phyloP scores from a whole-genome alignment of 2,113 vertebrate species.

The Mionectes macconnelli region DNA sequence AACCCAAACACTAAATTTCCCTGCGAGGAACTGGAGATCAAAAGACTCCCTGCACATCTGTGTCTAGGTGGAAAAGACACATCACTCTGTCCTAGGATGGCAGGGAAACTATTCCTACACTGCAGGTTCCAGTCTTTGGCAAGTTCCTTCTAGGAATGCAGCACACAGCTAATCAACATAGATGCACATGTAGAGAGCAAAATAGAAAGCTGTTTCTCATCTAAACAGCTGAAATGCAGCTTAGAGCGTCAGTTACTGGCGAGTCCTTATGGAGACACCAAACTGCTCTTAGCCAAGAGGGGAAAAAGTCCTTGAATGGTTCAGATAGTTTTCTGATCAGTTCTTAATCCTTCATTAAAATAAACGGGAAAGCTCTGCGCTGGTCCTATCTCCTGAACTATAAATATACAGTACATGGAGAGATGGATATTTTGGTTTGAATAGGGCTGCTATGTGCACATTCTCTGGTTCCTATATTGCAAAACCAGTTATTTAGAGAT shows the following conservation, averaged over 20 bases:
- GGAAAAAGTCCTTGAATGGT: slow-evolving; percentile 57
- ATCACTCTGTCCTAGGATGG: not conserved
- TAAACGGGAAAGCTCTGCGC: slow-evolving; percentile 33
- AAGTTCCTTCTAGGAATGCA: slow-evolving; percentile 55
- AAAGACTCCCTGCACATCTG: slow-evolving; percentile 35
- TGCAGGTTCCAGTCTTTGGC: not conserved
- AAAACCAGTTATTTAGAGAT: slow-evolving; percentile 55
- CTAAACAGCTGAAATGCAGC: slow-evolving; percentile 58
- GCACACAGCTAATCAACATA: not conserved
- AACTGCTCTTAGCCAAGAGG: slow-evolving; percentile 26
- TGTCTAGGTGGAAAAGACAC: slow-evolving; percentile 27
- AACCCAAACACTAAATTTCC: not conserved
- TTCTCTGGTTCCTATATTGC: slow-evolving; percentile 34
- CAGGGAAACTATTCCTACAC: not conserved
- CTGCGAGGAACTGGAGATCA: slow-evolving; percentile 23
- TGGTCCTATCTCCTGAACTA: slow-evolving; percentile 32
- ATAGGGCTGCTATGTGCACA: slow-evolving; percentile 7
- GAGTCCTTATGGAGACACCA: slow-evolving; percentile 45
- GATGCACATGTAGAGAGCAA: not conserved
- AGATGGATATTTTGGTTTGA: slow-evolving; percentile 52
- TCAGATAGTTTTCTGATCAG: slow-evolving; percentile 62
- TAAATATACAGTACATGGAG: slow-evolving; percentile 40
- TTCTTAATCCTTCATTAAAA: slow-evolving; percentile 66
- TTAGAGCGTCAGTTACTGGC: slow-evolving; percentile 29
- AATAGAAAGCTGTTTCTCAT: slow-evolving; percentile 57